A percentile compares a stretch with the other conserved stretches of the same genome.
phyloP scores from a whole-genome alignment of 2,797 vertebrate genomes.

The Martes flavigula region DNA sequence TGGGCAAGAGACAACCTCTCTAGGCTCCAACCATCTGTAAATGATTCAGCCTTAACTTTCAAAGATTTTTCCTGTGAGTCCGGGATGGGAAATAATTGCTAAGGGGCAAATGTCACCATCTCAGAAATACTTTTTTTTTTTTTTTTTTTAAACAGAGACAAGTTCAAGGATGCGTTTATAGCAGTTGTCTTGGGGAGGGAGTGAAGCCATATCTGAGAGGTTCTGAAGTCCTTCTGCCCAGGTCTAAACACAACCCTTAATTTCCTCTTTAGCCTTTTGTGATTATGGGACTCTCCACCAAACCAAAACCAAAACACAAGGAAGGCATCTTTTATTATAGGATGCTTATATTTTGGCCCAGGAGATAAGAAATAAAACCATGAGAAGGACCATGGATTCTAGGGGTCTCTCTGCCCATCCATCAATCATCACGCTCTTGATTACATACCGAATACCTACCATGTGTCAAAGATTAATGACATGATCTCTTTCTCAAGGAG shows the following conservation, averaged over 20 bases:
- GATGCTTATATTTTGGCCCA: conserved; percentile 6
- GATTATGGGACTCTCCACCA: background rate
- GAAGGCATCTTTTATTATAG: background rate
- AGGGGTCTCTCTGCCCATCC: background rate
- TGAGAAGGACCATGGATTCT: background rate
- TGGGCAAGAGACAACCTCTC: background rate
- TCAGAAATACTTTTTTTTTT: background rate
- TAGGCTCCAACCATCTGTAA: background rate
- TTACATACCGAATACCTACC: background rate
- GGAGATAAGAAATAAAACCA: conserved; percentile 23
- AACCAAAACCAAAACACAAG: background rate
- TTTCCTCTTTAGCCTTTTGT: background rate
- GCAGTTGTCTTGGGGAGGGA: background rate
- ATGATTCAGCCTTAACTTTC: conserved; percentile 3
- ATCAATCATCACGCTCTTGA: background rate
- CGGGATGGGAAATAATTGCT: background rate
- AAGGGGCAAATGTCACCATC: background rate
- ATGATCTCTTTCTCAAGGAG: background rate
- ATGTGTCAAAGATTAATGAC: background rate
- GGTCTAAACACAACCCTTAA: background rate
- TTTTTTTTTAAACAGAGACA: background rate
- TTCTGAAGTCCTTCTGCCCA: background rate
- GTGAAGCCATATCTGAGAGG: background rate
- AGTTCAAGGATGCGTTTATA: background rate
- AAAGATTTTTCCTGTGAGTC: background rate